Evolutionary conservation across 53 echinoderm and acorn worm species (phyloP), one percentile per base, ranked within the genome.

Genomic region (Paelopatides confundens): DNA sequence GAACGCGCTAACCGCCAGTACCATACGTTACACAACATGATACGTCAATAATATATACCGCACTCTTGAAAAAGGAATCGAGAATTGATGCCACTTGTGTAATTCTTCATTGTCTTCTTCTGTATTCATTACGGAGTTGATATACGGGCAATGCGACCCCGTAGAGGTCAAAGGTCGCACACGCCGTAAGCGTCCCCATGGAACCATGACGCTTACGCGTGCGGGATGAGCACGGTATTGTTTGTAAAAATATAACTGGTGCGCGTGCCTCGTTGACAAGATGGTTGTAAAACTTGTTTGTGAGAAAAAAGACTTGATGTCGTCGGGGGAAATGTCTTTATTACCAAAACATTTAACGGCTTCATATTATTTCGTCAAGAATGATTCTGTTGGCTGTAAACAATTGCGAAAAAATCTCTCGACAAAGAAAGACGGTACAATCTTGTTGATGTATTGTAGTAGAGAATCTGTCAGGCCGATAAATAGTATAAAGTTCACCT

Each of bases 241-340:
- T 74, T 74, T 74, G 46, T 74, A 18, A 24, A 2, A 74, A 9
- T 74, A 6, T 24, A 74, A 35, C 28, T 74, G 39, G 74, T 12
- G 46, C 74, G 74, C 74, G 74, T 74, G 39, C 74, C 74, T 27
- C 74, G 40, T 74, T 40, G 40, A 74, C 31, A 43, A 27, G 74
- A 46, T 37, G 74, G 74, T 74, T 40, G 71, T 71, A 35, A 71
- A 71, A 74, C 74, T 46, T 74, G 74, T 74, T 74, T 74, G 46
- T 46, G 70, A 74, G 46, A 21, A 9, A 9, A 48, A 48, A 23
- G 58, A 58, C 26, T 5, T 8, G 74, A 74, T 74, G 40, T 28
- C 74, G 28, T 39, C 27, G 74, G n/a, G 40, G 46, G 46, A 74
- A 27, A 74, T 40, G 74, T 74, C 17, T 74, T 74, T n/a, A 39